phyloP scores from a whole-genome alignment of 2,888 invertebrate genomes.

The Drosophila suboccidentalis region DNA sequence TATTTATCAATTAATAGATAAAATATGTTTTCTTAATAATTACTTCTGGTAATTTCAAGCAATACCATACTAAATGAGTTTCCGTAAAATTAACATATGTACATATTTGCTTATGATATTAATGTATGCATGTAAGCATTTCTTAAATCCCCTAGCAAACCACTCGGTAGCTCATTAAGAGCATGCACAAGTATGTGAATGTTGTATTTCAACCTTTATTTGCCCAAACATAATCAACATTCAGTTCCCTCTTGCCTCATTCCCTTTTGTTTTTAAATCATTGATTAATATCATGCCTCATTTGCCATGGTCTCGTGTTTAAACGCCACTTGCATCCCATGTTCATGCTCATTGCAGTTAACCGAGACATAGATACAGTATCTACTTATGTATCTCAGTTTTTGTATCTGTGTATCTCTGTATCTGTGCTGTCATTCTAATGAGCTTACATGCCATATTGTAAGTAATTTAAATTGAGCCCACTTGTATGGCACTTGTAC shows the following conservation, averaged over 20 bases:
- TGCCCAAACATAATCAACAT: constrained; percentile 20
- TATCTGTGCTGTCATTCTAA: no score
- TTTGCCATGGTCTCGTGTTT: constrained; percentile 31
- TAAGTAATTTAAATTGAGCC: no score
- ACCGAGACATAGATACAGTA: constrained; percentile 3
- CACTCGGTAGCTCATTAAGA: neutral
- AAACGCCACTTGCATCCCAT: no score
- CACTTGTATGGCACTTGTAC: constrained; percentile 52
- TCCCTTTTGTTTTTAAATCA: constrained; percentile 46
- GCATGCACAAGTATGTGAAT: no score
- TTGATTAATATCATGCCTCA: constrained; percentile 60
- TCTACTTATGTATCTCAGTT: no score
- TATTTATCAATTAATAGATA: no score
- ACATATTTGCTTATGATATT: neutral
- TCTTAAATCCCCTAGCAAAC: neutral
- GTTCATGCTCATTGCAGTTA: constrained; percentile 33
- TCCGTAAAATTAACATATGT: neutral
- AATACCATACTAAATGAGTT: neutral
- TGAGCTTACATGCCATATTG: no score
- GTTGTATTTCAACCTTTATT: no score
- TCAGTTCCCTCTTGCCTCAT: constrained; percentile 13
- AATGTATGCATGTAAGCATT: neutral
- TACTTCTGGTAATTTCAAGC: neutral
- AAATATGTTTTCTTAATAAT: no score
- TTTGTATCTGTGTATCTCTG: no score